These are phyloP conservation scores for Microcebus tavaratra DNA, from an alignment of 2,113 vertebrate genomes.

Conservation along the genomic window DNA sequence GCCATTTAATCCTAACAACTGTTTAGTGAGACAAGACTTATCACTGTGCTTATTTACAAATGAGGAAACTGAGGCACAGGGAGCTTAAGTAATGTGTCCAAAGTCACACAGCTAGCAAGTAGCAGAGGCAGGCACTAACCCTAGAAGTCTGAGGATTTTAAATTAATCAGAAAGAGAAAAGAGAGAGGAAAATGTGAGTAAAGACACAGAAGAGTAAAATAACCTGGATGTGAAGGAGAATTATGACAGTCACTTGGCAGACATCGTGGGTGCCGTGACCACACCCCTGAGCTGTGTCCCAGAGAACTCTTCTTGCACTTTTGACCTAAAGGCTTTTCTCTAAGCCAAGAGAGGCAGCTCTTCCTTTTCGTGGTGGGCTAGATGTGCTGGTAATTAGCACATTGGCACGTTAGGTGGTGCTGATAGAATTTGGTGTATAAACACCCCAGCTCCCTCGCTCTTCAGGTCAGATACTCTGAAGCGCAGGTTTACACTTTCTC, in stretches of 20 bases:
- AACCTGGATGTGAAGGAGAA: background rate
- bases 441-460: background rate
- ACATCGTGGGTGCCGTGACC: accelerated
- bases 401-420: background rate
- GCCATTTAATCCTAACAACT: background rate
- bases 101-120: background rate
- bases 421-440: background rate
- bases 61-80: background rate
- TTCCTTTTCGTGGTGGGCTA: background rate
- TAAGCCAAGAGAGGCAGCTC: background rate
- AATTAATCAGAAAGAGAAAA: background rate
- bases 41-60: background rate
- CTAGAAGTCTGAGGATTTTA: background rate
- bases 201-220: background rate
- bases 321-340: background rate
- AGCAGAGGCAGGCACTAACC: background rate
- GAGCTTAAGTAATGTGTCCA: background rate
- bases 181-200: background rate
- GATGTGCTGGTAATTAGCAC: background rate
- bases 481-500: background rate
- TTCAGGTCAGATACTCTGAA: background rate
- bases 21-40: background rate
- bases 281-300: background rate
- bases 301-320: background rate
- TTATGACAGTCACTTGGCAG: background rate